These are phyloP conservation scores for Malacoctenus gilli DNA, from an alignment of 2,797 vertebrate species.

Conservation along the genomic window DNA sequence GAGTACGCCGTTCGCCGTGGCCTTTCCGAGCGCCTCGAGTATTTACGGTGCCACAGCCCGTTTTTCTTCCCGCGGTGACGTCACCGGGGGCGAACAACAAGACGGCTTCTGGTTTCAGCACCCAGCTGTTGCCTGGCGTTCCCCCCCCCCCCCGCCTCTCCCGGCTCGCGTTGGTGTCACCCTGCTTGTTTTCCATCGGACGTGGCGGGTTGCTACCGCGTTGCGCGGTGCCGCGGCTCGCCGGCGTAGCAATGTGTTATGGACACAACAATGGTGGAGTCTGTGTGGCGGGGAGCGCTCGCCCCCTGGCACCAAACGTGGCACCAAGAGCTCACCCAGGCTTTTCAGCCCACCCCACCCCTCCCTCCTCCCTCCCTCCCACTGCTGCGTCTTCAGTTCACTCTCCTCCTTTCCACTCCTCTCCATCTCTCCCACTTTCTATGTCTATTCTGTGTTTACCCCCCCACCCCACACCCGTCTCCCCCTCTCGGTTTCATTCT, in stretches of 20 bases:
- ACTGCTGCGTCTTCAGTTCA: constrained; percentile 17
- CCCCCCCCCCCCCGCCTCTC: too few relatives aligned
- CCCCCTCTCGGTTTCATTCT: constrained; percentile 64
- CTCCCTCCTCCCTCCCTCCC: constrained; percentile 8
- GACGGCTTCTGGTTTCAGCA: too few relatives aligned
- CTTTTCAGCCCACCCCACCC: constrained; percentile 43
- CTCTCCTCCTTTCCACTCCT: constrained; percentile 21
- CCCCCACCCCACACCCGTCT: constrained; percentile 39
- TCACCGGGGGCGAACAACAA: too few relatives aligned
- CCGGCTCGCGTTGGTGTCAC: too few relatives aligned
- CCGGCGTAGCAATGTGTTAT: constrained; percentile 63
- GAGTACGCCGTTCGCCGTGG: too few relatives aligned
- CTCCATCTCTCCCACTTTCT: too few relatives aligned
- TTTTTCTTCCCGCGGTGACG: too few relatives aligned
- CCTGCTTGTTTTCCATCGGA: constrained; percentile 30
- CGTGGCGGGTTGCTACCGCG: constrained; percentile 34
- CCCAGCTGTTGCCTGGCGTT: too few relatives aligned
- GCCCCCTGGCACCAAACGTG: constrained; percentile 71
- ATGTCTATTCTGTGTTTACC: too few relatives aligned
- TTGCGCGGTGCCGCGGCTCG: constrained; percentile 37
- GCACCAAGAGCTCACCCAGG: constrained; percentile 55
- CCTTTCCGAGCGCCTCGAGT: too few relatives aligned
- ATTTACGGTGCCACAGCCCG: too few relatives aligned
- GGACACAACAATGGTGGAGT: constrained; percentile 73
- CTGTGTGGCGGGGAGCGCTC: constrained; percentile 63